phyloP scores from a whole-genome alignment of 2,888 invertebrate species.

The Acleris emargana region DNA sequence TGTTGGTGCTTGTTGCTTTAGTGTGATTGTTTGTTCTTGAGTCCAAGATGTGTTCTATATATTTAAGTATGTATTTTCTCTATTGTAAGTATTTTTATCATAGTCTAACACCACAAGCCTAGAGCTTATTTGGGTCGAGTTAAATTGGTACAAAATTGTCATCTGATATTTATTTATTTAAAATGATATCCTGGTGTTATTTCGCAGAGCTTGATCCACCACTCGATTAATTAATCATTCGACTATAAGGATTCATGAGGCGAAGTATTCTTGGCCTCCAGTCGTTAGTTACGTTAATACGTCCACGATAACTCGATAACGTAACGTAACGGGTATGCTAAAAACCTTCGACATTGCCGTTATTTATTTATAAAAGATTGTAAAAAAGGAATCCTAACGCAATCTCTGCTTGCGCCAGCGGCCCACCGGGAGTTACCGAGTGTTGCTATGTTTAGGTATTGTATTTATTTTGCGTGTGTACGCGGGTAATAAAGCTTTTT shows the following conservation, averaged over 20 bases:
- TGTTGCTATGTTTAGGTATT: neutral
- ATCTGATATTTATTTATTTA: neutral
- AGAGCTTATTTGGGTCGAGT: neutral
- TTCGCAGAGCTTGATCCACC: no score
- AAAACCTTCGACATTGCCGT: no score
- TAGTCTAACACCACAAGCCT: neutral
- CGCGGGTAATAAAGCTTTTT: constrained; percentile 16
- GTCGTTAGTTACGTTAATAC: no score
- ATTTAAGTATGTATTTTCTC: neutral
- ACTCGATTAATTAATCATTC: no score
- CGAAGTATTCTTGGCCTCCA: no score
- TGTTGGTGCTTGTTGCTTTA: no score
- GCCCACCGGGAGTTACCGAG: constrained; percentile 2
- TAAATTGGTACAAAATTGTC: neutral
- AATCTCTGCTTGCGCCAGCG: neutral
- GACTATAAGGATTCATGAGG: no score
- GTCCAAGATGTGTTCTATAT: neutral
- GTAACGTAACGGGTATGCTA: no score
- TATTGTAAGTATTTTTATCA: neutral
- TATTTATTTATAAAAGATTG: no score
- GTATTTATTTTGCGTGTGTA: constrained; percentile 15
- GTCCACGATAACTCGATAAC: no score
- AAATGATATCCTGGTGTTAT: no score
- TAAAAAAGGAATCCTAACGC: no score
- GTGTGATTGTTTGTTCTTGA: neutral